Base-by-base conservation (phyloP, 2,113 vertebrate genomes). In the Guaruba guarouba region DNA sequence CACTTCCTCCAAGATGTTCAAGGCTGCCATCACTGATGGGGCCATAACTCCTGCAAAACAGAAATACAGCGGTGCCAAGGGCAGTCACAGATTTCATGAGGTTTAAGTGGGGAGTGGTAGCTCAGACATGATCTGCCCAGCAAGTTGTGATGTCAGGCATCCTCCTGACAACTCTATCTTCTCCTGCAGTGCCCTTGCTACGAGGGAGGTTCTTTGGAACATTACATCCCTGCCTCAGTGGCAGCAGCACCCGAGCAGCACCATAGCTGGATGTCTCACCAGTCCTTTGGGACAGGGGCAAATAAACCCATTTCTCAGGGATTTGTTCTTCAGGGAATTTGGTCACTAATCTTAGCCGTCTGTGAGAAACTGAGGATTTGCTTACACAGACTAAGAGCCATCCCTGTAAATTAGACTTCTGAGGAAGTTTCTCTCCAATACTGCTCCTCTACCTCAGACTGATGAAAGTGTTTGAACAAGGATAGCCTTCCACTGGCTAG, bases 261-360 rank as follows among this genome's bases (percentile, higher is more conserved):
- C 23, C 7, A 27, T 22, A 49, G 22, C 46, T 74, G 22, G 4
- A 37, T 84, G 15, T 17, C 55, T 57, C 23, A 54, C 28, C 14
- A n/a, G 5, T 11, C 11, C 20, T 31, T 39, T 15, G 13, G 15
- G 15, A 44, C 37, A 67, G 0, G 0, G 19, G 13, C 13, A 19
- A 61, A 54, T 18, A 90, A n/a, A 46, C 6, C 61, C 46, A 4
- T 33, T 76, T 37, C 19, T 27, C 61, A 73, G 2, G 7, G 5
- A 2, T 17, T 62, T 43, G 2, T n/a, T 82, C 54, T 35, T 33
- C 0, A 4, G 18, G 15, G 4, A 69, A 13, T 68, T 41, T 17
- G 17, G 25, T 77, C 54, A 54, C 24, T 59, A 31, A 31, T 20
- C 11, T 49, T 37, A 10, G 16, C 33, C 5, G 10, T 27, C 37